A percentile compares a stretch with the other conserved stretches of the same genome.
Evolutionary conservation across 2,888 invertebrate species (phyloP).

Genomic region (Agrotis ipsilon): DNA sequence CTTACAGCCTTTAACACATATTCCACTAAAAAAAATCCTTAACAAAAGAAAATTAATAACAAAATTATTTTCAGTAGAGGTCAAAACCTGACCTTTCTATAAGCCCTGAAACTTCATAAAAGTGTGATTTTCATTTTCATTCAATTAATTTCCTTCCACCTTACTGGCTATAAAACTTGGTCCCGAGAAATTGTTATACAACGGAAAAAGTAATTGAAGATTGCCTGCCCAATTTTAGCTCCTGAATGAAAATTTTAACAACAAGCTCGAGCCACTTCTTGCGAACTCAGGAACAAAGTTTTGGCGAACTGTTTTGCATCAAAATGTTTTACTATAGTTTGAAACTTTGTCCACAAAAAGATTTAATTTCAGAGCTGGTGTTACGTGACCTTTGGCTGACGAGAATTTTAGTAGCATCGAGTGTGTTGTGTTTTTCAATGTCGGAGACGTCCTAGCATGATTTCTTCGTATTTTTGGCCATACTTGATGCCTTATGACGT

Average conservation of each 20-base stretch:
- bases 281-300: slow-evolving; percentile 26
- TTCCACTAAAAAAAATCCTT: no score
- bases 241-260: slow-evolving; percentile 34
- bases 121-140: slow-evolving; percentile 24
- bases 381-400: not conserved
- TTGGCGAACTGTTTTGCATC: slow-evolving; percentile 27
- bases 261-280: slow-evolving; percentile 26
- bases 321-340: slow-evolving; percentile 28
- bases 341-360: slow-evolving; percentile 13
- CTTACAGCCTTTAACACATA: no score
- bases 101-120: slow-evolving; percentile 16
- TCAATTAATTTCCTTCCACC: slow-evolving; percentile 36
- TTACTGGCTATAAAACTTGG: slow-evolving; percentile 37
- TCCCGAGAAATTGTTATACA: slow-evolving; percentile 27
- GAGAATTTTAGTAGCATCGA: not conserved
- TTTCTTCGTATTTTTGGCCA: no score
- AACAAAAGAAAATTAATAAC: no score
- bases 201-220: slow-evolving; percentile 47
- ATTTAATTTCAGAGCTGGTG: slow-evolving; percentile 24
- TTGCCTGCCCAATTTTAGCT: slow-evolving; percentile 35
- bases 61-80: not conserved
- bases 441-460: no score
- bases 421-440: not conserved
- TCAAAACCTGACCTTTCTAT: slow-evolving; percentile 1
- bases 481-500: no score